A percentile compares a stretch with the other conserved stretches of the same genome.
phyloP scores from a whole-genome alignment of 2,888 invertebrate species.

The Colletes collaris region DNA sequence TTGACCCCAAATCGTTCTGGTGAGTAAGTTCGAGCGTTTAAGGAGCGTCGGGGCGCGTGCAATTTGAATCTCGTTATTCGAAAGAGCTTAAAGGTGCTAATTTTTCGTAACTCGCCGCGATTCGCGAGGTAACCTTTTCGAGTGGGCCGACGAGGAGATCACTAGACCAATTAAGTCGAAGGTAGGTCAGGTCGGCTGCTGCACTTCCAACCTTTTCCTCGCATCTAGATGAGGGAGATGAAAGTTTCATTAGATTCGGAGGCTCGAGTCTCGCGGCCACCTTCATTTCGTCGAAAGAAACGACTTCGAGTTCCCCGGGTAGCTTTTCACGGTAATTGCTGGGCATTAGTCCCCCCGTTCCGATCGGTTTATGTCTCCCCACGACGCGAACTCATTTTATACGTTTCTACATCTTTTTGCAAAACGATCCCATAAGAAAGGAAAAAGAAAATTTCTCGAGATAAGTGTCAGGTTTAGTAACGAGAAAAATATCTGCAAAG shows the following conservation, averaged over 20 bases:
- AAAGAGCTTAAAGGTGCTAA: constrained; percentile 17
- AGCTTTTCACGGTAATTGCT: constrained; percentile 40
- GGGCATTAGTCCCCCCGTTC: constrained; percentile 27
- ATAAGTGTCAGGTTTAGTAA: no score
- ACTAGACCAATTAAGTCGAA: constrained; percentile 51
- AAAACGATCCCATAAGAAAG: no score
- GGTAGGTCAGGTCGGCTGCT: constrained; percentile 53
- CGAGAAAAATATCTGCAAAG: no score
- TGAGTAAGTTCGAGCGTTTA: constrained; percentile 4
- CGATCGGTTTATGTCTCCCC: background rate
- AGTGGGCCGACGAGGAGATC: constrained; percentile 23
- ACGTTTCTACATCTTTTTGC: no score
- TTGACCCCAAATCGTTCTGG: background rate
- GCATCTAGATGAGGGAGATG: constrained; percentile 48
- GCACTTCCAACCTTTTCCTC: constrained; percentile 60
- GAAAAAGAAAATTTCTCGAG: no score
- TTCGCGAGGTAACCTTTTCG: constrained; percentile 26
- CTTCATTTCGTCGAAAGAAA: constrained; percentile 27
- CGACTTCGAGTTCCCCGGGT: constrained; percentile 4
- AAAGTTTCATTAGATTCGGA: constrained; percentile 63
- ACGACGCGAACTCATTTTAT: no score
- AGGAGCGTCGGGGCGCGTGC: background rate
- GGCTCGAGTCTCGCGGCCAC: constrained; percentile 2
- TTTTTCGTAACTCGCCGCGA: constrained; percentile 22
- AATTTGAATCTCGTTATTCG: constrained; percentile 22